Evolutionary conservation across 2,888 invertebrate genomes (phyloP).

Genomic region (Cheilosia grossa): DNA sequence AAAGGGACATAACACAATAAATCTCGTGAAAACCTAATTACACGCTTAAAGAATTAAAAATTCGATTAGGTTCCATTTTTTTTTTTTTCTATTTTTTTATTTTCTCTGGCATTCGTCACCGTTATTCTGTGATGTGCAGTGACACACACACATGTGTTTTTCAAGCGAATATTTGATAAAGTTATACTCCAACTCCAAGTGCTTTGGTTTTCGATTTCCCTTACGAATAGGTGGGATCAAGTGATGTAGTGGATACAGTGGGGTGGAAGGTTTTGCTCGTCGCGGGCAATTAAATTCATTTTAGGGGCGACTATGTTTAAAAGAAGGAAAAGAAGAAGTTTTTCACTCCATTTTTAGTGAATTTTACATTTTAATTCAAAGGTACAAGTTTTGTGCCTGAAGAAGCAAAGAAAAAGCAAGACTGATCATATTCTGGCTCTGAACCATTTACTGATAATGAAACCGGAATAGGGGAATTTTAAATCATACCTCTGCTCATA

Average conservation of each 20-base stretch:
- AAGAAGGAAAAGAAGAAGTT: no score
- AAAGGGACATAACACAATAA: slow-evolving; percentile 29
- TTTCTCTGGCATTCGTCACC: not conserved
- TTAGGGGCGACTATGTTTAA: not conserved
- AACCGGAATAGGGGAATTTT: no score
- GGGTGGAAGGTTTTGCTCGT: not conserved
- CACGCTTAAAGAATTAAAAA: slow-evolving; percentile 47
- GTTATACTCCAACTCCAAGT: slow-evolving; percentile 39
- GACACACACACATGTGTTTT: not conserved
- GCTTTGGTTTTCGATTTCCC: slow-evolving; percentile 43
- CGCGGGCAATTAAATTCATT: not conserved
- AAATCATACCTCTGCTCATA: no score
- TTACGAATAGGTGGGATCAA: not conserved
- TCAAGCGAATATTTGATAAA: slow-evolving; percentile 17
- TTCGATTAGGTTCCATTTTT: slow-evolving; percentile 24
- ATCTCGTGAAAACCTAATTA: slow-evolving; percentile 40
- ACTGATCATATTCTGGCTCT: no score
- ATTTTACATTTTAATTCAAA: no score
- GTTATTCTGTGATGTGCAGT: not conserved
- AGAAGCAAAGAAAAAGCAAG: no score
- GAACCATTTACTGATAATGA: no score
- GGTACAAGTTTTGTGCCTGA: no score
- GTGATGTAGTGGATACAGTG: slow-evolving; percentile 14
- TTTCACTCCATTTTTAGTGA: no score
- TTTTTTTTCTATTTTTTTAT: not conserved